Evolutionary conservation across 2,888 invertebrate species (phyloP).

Genomic region (Lycophotia porphyrea): DNA sequence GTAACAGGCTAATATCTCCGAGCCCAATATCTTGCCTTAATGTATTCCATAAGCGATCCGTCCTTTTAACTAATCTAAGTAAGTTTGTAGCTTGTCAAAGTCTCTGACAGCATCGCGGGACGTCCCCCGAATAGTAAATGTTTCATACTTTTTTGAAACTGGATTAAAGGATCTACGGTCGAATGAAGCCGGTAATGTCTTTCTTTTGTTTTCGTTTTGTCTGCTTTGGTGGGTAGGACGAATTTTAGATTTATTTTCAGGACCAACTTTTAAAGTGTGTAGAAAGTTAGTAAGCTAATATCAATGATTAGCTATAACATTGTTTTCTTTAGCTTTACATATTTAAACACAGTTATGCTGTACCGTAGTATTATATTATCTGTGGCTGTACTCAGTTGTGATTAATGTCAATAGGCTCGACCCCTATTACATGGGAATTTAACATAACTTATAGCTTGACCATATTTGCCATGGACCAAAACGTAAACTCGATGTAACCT

Average conservation of each 20-base stretch:
- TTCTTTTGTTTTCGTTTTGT: conserved; percentile 42
- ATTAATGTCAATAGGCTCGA: neutral
- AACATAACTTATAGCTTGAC: neutral
- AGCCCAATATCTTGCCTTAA: conserved; percentile 28
- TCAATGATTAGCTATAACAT: neutral
- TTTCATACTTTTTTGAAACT: conserved; percentile 49
- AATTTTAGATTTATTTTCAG: conserved; percentile 1
- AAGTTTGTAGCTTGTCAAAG: conserved; percentile 59
- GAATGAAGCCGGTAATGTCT: conserved; percentile 36
- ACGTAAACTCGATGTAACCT: neutral
- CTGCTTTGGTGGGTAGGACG: neutral
- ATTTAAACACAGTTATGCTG: neutral
- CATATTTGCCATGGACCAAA: neutral
- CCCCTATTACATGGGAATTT: neutral
- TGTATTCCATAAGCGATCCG: conserved; percentile 57
- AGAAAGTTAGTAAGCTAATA: too few relatives aligned
- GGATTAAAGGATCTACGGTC: conserved; percentile 37
- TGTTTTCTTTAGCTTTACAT: neutral
- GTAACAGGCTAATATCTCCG: conserved; percentile 19
- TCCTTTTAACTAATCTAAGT: conserved; percentile 67
- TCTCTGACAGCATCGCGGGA: conserved; percentile 55
- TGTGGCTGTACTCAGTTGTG: neutral
- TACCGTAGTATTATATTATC: too few relatives aligned
- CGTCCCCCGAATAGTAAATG: conserved; percentile 63
- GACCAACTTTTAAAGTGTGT: neutral